phyloP scores from a whole-genome alignment of 2,888 invertebrate species.

The Drosophila nr. perissopoda region DNA sequence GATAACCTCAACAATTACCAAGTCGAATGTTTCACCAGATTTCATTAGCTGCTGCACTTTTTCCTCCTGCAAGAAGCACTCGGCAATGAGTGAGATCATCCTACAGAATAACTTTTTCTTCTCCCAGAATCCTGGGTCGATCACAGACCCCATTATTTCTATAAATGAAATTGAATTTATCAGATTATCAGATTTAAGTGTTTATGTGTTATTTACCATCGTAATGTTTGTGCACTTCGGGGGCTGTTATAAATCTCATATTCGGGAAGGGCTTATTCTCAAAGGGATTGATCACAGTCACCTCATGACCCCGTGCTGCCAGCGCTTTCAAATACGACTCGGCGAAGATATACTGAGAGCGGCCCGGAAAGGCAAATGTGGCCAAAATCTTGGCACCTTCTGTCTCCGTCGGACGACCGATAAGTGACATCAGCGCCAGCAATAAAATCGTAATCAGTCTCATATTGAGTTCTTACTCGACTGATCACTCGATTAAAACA shows the following conservation, averaged over 20 bases:
- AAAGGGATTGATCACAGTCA: constrained; percentile 78
- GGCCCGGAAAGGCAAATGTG: constrained; percentile 65
- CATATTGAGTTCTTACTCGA: constrained; percentile 36
- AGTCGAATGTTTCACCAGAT: constrained; percentile 82
- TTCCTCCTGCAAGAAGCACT: constrained; percentile 36
- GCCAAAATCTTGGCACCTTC: constrained; percentile 66
- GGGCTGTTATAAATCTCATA: constrained; percentile 56
- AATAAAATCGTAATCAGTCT: constrained; percentile 3
- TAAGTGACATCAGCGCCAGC: constrained; percentile 3
- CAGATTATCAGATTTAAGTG: too few species aligned
- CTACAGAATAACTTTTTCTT: constrained; percentile 13
- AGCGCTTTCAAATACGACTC: constrained; percentile 4
- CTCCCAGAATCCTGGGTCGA: background rate
- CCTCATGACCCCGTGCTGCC: constrained; percentile 82
- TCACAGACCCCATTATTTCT: constrained; percentile 35
- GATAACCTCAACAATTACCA: constrained; percentile 82
- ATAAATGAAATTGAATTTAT: background rate
- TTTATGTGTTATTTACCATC: constrained; percentile 15
- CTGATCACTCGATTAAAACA: constrained; percentile 14
- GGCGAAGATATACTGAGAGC: constrained; percentile 29
- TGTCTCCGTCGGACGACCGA: constrained; percentile 9
- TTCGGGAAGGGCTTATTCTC: constrained; percentile 49
- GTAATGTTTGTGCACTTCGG: constrained; percentile 30
- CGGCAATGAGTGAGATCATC: background rate
- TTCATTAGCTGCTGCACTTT: constrained; percentile 59